phyloP scores from a whole-genome alignment of 1,140 invertebrate genomes.

The Tetramorium simillimum region DNA sequence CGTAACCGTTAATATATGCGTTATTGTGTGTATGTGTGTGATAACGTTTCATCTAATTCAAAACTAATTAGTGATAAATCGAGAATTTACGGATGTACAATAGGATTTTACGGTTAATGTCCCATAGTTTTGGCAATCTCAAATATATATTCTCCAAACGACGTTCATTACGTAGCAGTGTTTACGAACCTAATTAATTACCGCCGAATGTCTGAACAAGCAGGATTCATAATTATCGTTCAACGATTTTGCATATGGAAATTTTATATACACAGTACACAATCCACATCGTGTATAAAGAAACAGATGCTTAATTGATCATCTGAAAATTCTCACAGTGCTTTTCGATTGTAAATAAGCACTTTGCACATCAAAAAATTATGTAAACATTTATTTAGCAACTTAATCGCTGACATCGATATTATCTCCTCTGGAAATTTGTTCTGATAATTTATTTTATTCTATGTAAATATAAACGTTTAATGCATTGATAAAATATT shows the following conservation, averaged over 20 bases:
- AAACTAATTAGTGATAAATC: slow-evolving; percentile 54
- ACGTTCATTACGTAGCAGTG: slow-evolving; percentile 18
- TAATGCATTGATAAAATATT: background rate
- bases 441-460: background rate
- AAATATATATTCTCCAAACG: slow-evolving; percentile 14
- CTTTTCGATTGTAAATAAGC: background rate
- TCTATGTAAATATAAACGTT: background rate
- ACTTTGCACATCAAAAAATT: background rate
- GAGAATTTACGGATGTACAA: slow-evolving; percentile 33
- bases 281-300: background rate
- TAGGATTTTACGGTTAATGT: slow-evolving; percentile 47
- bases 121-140: slow-evolving; percentile 17
- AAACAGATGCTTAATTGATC: background rate
- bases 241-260: slow-evolving; percentile 21
- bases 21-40: background rate
- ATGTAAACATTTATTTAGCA: slow-evolving; percentile 3
- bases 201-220: slow-evolving; percentile 39
- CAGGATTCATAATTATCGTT: slow-evolving; percentile 40
- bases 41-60: slow-evolving; percentile 16
- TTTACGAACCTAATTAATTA: slow-evolving; percentile 57
- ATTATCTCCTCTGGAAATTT: background rate
- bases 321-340: background rate
- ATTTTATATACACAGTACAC: slow-evolving; percentile 5
- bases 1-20: background rate
- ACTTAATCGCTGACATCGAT: background rate